Conservation (phyloP, 92 coral and sea anemone genomes). For the Bergia sp. region DNA sequence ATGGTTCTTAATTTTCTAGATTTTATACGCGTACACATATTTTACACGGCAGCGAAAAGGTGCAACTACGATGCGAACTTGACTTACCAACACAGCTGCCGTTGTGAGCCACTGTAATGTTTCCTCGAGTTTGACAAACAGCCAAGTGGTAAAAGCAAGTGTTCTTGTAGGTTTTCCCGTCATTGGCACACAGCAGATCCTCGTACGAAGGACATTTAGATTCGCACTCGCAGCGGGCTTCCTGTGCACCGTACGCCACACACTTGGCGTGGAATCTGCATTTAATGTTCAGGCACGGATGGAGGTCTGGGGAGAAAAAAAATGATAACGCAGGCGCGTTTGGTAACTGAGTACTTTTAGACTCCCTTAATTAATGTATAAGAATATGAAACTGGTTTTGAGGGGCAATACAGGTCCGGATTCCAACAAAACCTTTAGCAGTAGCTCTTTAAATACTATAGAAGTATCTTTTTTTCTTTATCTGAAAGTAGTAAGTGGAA, state of each 20-base stretch:
- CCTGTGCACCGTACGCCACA: constrained; percentile 52
- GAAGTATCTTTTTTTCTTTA: too few relatives aligned
- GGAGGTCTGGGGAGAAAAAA: constrained; percentile 51
- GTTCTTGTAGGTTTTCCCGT: constrained; percentile 66
- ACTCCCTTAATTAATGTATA: too few relatives aligned
- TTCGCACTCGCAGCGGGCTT: constrained; percentile 61
- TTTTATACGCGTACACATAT: too few relatives aligned
- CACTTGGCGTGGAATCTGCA: constrained; percentile 59
- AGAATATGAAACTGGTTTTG: too few relatives aligned
- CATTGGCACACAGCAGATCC: constrained; percentile 62
- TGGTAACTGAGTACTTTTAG: neutral
- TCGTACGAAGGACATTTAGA: constrained; percentile 54
- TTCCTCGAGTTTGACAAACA: constrained; percentile 57
- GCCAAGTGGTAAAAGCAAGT: constrained; percentile 56
- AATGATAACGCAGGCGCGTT: neutral
- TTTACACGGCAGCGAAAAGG: too few relatives aligned
- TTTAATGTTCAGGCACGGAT: constrained; percentile 61
- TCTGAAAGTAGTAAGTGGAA: too few relatives aligned
- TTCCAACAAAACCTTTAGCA: too few relatives aligned
- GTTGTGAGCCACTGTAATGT: constrained; percentile 54
- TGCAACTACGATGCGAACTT: too few relatives aligned
- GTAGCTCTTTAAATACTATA: too few relatives aligned
- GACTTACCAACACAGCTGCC: constrained; percentile 64
- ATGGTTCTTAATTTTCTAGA: too few relatives aligned
- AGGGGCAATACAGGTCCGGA: too few relatives aligned